These are phyloP conservation scores for Xenentodon cancila DNA, from an alignment of 2,797 vertebrate species.

Conservation along the genomic window DNA sequence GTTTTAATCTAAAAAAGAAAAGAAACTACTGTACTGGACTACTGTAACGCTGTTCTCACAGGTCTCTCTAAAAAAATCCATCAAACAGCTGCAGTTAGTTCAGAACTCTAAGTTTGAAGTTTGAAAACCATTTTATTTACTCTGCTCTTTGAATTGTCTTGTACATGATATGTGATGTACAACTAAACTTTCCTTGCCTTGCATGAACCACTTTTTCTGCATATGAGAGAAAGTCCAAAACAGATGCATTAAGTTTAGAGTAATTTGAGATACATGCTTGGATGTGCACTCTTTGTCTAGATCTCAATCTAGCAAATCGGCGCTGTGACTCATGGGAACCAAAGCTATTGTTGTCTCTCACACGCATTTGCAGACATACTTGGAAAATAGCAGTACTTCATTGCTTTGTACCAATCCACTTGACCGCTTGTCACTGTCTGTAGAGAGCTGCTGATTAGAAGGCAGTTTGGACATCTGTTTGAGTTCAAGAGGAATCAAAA, in stretches of 20 bases:
- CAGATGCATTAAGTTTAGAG: constrained; percentile 19
- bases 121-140: too few relatives aligned
- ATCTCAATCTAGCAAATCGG: constrained; percentile 19
- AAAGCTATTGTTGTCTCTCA: constrained; percentile 55
- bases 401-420: constrained; percentile 1
- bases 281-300: constrained; percentile 48
- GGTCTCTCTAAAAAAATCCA: too few relatives aligned
- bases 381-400: constrained; percentile 18
- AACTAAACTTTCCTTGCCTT: too few relatives aligned
- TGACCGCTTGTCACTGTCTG: not conserved
- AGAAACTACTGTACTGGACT: too few relatives aligned
- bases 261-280: constrained; percentile 69
- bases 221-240: not conserved
- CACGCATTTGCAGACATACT: constrained; percentile 33
- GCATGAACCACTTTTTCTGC: not conserved
- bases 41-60: too few relatives aligned
- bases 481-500: not conserved
- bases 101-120: too few relatives aligned
- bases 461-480: not conserved
- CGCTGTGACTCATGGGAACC: constrained; percentile 63
- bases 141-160: too few relatives aligned
- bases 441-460: not conserved
- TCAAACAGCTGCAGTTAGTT: too few relatives aligned
- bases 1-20: too few relatives aligned
- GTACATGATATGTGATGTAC: too few relatives aligned